phyloP scores from a whole-genome alignment of 1,140 invertebrate genomes.

The Cryptotermes secundus region DNA sequence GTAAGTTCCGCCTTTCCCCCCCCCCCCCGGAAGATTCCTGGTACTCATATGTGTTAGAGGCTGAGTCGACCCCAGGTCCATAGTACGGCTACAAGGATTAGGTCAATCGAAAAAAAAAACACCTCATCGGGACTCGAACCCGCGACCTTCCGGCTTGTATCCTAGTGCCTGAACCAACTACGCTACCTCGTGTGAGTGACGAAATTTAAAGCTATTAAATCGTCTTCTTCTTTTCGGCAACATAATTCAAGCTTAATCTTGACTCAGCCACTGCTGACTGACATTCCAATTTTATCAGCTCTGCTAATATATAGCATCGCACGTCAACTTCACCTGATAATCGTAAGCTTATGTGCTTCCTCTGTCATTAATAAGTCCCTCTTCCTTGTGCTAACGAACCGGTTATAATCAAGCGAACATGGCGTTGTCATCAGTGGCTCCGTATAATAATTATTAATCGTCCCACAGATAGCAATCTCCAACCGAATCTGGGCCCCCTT shows the following conservation, averaged over 20 bases:
- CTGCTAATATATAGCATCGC: neutral
- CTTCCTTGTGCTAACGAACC: neutral
- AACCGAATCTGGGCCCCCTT: neutral
- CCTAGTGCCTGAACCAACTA: no score
- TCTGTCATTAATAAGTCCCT: neutral
- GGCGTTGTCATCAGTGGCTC: neutral
- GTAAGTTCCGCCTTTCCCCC: no score
- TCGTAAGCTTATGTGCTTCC: neutral
- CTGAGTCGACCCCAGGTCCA: no score
- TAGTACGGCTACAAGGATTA: no score
- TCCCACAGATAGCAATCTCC: neutral
- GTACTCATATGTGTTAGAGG: no score
- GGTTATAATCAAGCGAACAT: conserved; percentile 15
- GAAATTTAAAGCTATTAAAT: neutral
- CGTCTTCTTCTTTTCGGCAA: neutral
- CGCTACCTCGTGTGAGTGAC: no score
- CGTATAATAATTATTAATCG: conserved; percentile 20
- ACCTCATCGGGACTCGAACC: no score
- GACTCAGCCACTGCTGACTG: neutral
- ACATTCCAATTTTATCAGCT: neutral
- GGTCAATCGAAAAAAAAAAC: no score
- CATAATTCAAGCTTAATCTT: neutral
- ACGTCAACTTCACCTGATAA: neutral
- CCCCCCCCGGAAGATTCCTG: no score
- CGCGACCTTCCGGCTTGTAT: no score